phyloP scores from a whole-genome alignment of 2,113 vertebrate genomes.

The Sapayoa aenigma region DNA sequence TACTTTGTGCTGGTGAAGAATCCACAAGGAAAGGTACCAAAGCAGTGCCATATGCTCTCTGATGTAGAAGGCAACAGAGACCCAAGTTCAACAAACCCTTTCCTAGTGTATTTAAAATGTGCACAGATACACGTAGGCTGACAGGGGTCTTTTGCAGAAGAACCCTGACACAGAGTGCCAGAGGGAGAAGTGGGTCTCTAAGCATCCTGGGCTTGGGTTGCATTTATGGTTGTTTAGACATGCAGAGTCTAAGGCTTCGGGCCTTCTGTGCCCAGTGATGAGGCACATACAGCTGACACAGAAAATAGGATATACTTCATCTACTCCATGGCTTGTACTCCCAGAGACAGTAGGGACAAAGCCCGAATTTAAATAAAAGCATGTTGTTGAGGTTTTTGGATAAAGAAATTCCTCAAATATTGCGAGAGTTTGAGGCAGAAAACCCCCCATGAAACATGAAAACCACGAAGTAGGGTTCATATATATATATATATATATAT shows the following conservation, averaged over 20 bases:
- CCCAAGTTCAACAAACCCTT: not conserved
- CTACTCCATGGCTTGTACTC: not conserved
- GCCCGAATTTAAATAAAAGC: not conserved
- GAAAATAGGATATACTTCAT: not conserved
- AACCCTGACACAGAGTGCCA: not conserved
- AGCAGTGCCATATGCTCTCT: not conserved
- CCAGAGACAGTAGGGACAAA: not conserved
- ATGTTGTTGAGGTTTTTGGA: not conserved
- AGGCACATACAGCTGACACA: not conserved
- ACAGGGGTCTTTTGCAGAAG: not conserved
- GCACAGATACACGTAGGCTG: not conserved
- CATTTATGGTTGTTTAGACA: accelerated
- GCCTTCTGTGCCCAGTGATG: not conserved
- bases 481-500: too few species aligned
- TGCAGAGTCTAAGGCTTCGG: not conserved
- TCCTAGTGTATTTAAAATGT: not conserved
- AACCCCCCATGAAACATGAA: too few species aligned
- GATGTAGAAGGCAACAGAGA: not conserved
- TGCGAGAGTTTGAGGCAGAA: too few species aligned
- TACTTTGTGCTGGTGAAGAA: not conserved
- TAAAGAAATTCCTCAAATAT: too few species aligned
- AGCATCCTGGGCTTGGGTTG: not conserved
- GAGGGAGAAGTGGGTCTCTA: not conserved
- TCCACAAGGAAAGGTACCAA: not conserved
- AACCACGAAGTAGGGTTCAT: too few species aligned